Evolutionary conservation across 2,888 invertebrate species (phyloP), one percentile per base, ranked within the genome.

Genomic region (Microctonus brassicae): DNA sequence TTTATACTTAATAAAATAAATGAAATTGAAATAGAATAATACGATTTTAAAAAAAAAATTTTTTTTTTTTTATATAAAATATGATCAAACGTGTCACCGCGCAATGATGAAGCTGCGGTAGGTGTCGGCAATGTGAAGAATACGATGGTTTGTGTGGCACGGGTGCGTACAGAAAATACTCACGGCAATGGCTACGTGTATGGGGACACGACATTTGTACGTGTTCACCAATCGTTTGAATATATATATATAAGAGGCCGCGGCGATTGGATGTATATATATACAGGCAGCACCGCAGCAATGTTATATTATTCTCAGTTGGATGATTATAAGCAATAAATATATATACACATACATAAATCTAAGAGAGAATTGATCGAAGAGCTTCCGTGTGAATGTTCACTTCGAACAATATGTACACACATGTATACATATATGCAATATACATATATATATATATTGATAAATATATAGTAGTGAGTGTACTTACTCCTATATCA

Each of bases 171-270:
- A n/a, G n/a, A 47, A 17, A 17, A 47, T n/a, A 9, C 47, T 58
- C 33, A 57, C 57, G n/a, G 72, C 70, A 73, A 66, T 63, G 70
- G 69, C 68, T 79, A 84, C 84, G 83, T 84, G 84, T 84, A 84
- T 78, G 83, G 80, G 84, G 84, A 84, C 84, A 84, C 79, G 79
- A 73, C 69, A 47, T 7, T 75, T 73, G 81, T 84, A 84, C 84
- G 84, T 84, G 83, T 81, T 73, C 77, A 76, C 78, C 71, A 77
- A 81, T 78, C 77, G 69, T 33, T 26, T 53, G 57, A 42, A n/a
- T n/a, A n/a, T n/a, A n/a, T n/a, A n/a, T n/a, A 29, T 53, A 58
- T 39, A 34, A 66, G 57, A 66, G 57, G 66, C 66, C 66, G 66
- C 39, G n/a, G 36, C 52, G 33, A 57, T 22, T 26, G 22, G 26